Percentiles rank a stretch among this genome's conserved stretches.
Conservation (phyloP, 2,888 invertebrate species). For the Drosophila testacea region DNA sequence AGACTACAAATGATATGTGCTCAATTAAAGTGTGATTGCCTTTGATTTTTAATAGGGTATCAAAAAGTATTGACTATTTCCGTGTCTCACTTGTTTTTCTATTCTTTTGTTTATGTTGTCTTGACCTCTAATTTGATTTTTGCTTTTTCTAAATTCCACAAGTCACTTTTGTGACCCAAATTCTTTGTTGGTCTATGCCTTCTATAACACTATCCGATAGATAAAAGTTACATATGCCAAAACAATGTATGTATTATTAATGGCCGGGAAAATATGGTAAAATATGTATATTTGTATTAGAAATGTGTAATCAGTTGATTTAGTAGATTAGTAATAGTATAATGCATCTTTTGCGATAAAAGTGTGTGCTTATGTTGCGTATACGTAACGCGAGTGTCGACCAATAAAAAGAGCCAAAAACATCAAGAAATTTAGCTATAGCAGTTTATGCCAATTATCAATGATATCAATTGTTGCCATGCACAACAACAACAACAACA, state of each 20-base stretch:
- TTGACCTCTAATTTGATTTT: slow-evolving; percentile 35
- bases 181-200: slow-evolving; percentile 12
- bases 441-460: slow-evolving; percentile 67
- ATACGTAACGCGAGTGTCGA: slow-evolving; percentile 19
- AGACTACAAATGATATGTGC: no score
- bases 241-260: background rate
- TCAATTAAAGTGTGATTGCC: no score
- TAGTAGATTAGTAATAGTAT: slow-evolving; percentile 14
- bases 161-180: slow-evolving; percentile 27
- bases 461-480: slow-evolving; percentile 69
- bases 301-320: slow-evolving; percentile 36
- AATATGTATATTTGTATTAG: slow-evolving; percentile 7
- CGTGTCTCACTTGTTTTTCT: slow-evolving; percentile 1
- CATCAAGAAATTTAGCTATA: slow-evolving; percentile 13
- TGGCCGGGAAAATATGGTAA: background rate
- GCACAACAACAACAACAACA: slow-evolving; percentile 33
- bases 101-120: slow-evolving; percentile 2
- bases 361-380: slow-evolving; percentile 8
- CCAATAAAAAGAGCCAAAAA: slow-evolving; percentile 13
- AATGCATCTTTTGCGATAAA: slow-evolving; percentile 10
- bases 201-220: background rate
- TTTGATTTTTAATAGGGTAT: slow-evolving; percentile 3
- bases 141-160: slow-evolving; percentile 15
- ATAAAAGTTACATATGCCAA: slow-evolving; percentile 1
- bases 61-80: background rate